Conservation (phyloP, 2,888 invertebrate genomes). For the Cerastis rubricosa region DNA sequence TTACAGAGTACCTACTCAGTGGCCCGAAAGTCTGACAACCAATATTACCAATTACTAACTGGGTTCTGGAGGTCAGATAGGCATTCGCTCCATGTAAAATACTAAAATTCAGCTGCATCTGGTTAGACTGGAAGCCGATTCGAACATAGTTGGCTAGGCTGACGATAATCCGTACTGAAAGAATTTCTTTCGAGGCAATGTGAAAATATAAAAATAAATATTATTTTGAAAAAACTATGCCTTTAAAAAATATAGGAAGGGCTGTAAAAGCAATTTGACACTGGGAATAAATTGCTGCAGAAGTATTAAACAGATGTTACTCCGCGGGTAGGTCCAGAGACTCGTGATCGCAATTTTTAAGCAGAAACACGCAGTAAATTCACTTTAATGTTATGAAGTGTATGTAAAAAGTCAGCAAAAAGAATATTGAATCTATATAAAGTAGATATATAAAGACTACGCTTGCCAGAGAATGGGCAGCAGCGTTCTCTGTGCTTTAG, state of each 20-base stretch:
- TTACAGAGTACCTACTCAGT: too few species aligned
- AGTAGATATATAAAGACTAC: too few species aligned
- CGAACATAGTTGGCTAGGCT: too few species aligned
- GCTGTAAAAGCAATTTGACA: conserved; percentile 68
- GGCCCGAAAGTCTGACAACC: too few species aligned
- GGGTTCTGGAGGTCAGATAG: too few species aligned
- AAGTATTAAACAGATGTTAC: conserved; percentile 75
- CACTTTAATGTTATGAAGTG: conserved; percentile 52
- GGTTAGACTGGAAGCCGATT: too few species aligned
- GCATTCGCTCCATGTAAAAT: too few species aligned
- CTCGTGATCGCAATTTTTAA: conserved; percentile 70
- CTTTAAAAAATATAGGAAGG: conserved; percentile 32
- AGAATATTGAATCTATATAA: conserved; percentile 6
- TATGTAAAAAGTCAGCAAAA: conserved; percentile 42
- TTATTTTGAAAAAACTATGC: not conserved
- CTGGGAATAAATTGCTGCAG: conserved; percentile 68
- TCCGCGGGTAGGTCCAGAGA: conserved; percentile 34
- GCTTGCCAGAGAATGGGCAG: too few species aligned
- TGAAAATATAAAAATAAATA: not conserved
- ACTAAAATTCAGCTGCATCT: too few species aligned
- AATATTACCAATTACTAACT: too few species aligned
- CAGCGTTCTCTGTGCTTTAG: too few species aligned
- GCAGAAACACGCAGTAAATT: conserved; percentile 52
- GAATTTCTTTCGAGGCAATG: not conserved
- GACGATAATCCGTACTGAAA: too few species aligned